phyloP scores from a whole-genome alignment of 2,797 vertebrate species.

The Mormyrus hasselquistii region DNA sequence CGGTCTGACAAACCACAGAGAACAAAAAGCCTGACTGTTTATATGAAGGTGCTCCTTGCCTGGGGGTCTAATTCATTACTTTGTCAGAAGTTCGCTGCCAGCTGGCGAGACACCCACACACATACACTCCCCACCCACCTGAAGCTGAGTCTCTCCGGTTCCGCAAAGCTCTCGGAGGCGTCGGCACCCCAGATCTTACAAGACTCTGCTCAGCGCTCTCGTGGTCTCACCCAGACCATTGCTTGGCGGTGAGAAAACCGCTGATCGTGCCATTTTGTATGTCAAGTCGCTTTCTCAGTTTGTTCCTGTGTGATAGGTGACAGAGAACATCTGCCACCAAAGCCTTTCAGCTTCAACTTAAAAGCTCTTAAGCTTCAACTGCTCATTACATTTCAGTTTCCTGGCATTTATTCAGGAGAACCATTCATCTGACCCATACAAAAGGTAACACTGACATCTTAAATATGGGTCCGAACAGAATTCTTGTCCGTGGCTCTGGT shows the following conservation, averaged over 20 bases:
- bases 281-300: neutral
- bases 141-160: neutral
- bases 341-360: neutral
- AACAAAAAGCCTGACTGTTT: constrained; percentile 25
- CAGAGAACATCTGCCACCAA: neutral
- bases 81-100: constrained; percentile 1
- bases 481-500: neutral
- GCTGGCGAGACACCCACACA: neutral
- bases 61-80: constrained; percentile 9
- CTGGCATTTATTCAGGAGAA: neutral
- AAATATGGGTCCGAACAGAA: neutral
- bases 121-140: constrained; percentile 18
- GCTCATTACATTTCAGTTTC: neutral
- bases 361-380: neutral
- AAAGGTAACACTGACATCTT: neutral
- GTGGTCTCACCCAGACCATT: neutral
- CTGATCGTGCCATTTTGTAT: neutral
- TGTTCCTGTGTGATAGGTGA: neutral
- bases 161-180: neutral
- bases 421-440: neutral
- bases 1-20: neutral
- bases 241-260: neutral
- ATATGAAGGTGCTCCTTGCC: constrained; percentile 21
- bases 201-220: neutral
- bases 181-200: neutral